These are phyloP conservation scores for Dicranocentrus wangi DNA, from an alignment of 2,888 invertebrate genomes.

Conservation along the genomic window DNA sequence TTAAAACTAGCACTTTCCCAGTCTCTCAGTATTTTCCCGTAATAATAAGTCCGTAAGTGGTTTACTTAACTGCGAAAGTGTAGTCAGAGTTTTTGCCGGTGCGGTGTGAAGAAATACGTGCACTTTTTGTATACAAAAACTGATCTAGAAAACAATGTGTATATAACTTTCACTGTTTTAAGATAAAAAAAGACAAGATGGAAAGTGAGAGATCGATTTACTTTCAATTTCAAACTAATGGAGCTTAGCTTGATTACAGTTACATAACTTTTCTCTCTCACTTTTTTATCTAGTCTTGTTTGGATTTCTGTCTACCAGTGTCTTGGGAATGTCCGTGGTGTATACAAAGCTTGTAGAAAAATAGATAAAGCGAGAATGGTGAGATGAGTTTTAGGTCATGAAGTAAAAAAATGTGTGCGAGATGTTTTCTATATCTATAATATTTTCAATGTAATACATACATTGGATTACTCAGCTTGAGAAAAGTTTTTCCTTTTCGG, in stretches of 20 bases:
- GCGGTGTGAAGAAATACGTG: no score
- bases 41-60: no score
- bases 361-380: slow-evolving; percentile 17
- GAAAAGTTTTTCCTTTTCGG: slow-evolving; percentile 4
- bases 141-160: no score
- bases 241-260: slow-evolving; percentile 47
- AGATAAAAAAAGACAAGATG: slow-evolving; percentile 14
- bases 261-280: not conserved
- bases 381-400: slow-evolving; percentile 20
- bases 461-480: not conserved
- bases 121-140: no score
- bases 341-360: slow-evolving; percentile 28
- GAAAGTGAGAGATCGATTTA: slow-evolving; percentile 36
- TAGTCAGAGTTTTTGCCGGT: no score
- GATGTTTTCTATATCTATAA: not conserved
- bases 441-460: no score
- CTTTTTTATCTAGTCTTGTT: not conserved
- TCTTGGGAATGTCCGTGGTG: slow-evolving; percentile 5
- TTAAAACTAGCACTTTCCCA: slow-evolving; percentile 9
- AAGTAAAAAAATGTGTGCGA: not conserved
- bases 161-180: not conserved
- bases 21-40: not conserved
- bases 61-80: no score
- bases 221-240: slow-evolving; percentile 43
- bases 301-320: not conserved